Conservation (phyloP, 2,888 invertebrate species). For the Chromoteleia sp. region DNA sequence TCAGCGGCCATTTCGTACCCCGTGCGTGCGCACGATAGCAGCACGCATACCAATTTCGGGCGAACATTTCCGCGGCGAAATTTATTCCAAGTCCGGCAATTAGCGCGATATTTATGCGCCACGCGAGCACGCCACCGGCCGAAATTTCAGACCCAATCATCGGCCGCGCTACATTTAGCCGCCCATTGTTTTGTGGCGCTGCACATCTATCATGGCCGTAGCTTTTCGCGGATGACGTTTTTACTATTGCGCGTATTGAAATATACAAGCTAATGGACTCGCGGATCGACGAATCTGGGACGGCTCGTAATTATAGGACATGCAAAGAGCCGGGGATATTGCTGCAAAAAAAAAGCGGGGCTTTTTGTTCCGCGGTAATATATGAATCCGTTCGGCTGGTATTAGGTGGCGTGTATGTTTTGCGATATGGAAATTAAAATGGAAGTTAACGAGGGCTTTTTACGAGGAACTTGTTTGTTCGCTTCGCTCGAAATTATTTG, state of each 20-base stretch:
- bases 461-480: constrained; percentile 40
- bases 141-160: constrained; percentile 63
- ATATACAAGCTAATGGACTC: constrained; percentile 55
- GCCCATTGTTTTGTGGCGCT: constrained; percentile 55
- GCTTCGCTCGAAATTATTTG: constrained; percentile 30
- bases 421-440: constrained; percentile 48
- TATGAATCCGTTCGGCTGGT: constrained; percentile 7
- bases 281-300: constrained; percentile 43
- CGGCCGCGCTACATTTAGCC: constrained; percentile 55
- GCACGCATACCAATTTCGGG: constrained; percentile 67
- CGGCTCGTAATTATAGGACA: constrained; percentile 40
- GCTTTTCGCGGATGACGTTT: constrained; percentile 54
- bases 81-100: constrained; percentile 81
- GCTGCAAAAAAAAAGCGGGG: constrained; percentile 4
- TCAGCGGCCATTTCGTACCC: constrained; percentile 62
- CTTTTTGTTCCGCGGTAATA: constrained; percentile 23
- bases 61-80: constrained; percentile 77
- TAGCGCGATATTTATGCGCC: constrained; percentile 80
- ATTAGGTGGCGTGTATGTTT: constrained; percentile 36
- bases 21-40: constrained; percentile 65
- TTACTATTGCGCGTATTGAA: constrained; percentile 47
- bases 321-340: constrained; percentile 1
- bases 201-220: constrained; percentile 51
- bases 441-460: constrained; percentile 38
- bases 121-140: constrained; percentile 72